Percentiles rank a stretch among this genome's conserved stretches.
Conservation (phyloP, 2,113 vertebrate genomes). For the Zosterops lateralis region DNA sequence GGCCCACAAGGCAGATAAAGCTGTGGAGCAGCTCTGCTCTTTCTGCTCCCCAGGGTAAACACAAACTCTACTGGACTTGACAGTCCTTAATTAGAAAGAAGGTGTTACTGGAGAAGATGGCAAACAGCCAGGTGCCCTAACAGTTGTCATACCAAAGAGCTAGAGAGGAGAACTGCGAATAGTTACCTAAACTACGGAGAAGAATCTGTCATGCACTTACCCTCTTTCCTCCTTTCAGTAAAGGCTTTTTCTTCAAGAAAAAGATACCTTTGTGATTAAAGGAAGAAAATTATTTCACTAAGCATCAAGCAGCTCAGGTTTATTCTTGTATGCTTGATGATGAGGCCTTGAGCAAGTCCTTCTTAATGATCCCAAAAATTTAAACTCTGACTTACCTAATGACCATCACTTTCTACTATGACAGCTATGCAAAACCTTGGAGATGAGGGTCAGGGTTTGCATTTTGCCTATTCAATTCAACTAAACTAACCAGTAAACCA, state of each 20-base stretch:
- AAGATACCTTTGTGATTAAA: neutral
- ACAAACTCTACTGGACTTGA: neutral
- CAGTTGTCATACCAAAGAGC: neutral
- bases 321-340: neutral
- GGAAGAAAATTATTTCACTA: neutral
- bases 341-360: neutral
- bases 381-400: neutral
- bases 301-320: neutral
- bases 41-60: neutral
- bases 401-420: accelerated
- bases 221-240: neutral
- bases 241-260: neutral
- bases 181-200: neutral
- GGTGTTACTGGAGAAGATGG: neutral
- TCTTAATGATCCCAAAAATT: neutral
- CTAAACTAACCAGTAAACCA: neutral
- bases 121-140: neutral
- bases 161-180: neutral
- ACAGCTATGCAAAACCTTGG: neutral
- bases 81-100: neutral
- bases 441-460: neutral
- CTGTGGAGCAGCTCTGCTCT: neutral
- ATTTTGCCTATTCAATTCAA: neutral
- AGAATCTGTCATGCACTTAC: neutral
- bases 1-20: neutral